phyloP scores from a whole-genome alignment of 2,797 vertebrate genomes.

The Crocodylus rhombifer region DNA sequence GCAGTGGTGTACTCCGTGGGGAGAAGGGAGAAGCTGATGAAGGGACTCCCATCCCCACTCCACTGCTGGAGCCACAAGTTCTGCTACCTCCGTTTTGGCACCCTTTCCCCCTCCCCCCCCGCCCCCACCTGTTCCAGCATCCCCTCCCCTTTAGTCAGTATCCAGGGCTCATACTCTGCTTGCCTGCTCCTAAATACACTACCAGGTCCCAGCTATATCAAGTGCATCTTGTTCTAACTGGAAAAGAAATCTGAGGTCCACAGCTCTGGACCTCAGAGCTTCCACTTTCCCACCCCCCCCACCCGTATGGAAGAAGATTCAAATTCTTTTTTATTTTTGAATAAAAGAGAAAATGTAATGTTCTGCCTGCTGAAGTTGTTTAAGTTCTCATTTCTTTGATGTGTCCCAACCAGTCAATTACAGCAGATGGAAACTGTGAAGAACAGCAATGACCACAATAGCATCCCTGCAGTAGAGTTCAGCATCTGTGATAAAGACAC shows the following conservation, averaged over 20 bases:
- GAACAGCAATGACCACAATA: constrained; percentile 31
- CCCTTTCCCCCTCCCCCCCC: no score
- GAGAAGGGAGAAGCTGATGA: no score
- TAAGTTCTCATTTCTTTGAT: neutral
- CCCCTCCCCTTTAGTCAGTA: no score
- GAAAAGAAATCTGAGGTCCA: neutral
- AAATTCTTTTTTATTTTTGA: neutral
- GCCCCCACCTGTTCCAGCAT: no score
- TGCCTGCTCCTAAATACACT: no score
- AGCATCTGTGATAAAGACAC: constrained; percentile 6
- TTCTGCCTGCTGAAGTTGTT: neutral
- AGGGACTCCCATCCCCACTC: no score
- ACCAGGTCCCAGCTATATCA: neutral
- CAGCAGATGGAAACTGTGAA: constrained; percentile 59
- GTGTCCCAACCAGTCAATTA: neutral
- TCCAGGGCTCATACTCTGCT: no score
- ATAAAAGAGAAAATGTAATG: neutral
- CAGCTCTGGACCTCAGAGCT: neutral
- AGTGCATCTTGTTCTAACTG: neutral
- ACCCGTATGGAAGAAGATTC: neutral
- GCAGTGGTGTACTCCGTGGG: no score
- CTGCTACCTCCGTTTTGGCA: no score
- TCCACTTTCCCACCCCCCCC: no score
- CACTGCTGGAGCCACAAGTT: no score
- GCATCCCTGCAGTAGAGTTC: constrained; percentile 51